Evolutionary conservation across 1,140 invertebrate species (phyloP).

Genomic region (Orchesella cincta): DNA sequence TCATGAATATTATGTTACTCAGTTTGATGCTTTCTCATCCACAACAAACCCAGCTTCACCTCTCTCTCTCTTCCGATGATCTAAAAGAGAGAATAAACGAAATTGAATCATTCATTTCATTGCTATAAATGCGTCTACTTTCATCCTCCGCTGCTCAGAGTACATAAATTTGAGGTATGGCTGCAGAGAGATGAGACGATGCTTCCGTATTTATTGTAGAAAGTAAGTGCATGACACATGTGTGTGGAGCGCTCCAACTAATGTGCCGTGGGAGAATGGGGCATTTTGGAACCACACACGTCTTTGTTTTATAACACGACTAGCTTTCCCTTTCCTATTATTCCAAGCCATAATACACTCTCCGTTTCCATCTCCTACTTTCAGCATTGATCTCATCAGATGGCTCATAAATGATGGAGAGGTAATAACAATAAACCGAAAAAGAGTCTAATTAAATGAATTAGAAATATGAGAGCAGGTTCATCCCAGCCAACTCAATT

Average conservation of each 20-base stretch:
- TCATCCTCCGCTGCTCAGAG: not conserved
- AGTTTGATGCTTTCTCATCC: not conserved
- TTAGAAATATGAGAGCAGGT: constrained; percentile 15
- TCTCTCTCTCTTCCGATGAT: not conserved
- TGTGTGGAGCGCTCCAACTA: no score
- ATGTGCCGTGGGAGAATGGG: not conserved
- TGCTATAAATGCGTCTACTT: not conserved
- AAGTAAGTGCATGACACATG: not conserved
- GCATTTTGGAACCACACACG: not conserved
- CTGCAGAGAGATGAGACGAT: not conserved
- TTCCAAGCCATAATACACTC: not conserved
- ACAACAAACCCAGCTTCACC: not conserved
- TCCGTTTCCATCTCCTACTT: not conserved
- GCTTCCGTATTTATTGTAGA: not conserved
- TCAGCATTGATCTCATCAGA: constrained; percentile 4
- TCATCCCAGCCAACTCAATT: not conserved
- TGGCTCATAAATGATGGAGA: constrained; percentile 15
- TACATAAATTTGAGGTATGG: not conserved
- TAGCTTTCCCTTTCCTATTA: not conserved
- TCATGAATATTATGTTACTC: not conserved
- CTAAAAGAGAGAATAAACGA: not conserved
- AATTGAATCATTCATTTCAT: constrained; percentile 10
- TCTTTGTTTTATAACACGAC: not conserved
- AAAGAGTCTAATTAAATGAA: constrained; percentile 22
- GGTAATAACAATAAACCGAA: constrained; percentile 18